These are phyloP conservation scores for Acanthosepion esculentum DNA, from an alignment of 2,888 invertebrate genomes.

Conservation along the genomic window DNA sequence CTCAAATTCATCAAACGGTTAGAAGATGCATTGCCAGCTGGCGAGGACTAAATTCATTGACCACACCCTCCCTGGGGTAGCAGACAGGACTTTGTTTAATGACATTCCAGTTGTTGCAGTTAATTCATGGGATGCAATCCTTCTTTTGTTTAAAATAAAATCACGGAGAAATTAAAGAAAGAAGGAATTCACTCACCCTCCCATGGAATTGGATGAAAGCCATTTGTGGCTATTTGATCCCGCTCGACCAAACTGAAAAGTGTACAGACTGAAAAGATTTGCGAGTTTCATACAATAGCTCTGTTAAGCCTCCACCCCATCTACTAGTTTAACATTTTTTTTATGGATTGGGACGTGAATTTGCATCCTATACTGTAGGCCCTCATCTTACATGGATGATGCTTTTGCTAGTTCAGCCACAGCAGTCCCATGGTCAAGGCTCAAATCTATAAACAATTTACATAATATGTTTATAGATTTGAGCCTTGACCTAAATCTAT, in stretches of 20 bases:
- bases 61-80: neutral
- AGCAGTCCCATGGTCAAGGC: too few species aligned
- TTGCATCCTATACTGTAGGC: too few species aligned
- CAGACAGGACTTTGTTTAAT: neutral
- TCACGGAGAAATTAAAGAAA: neutral
- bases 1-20: conserved; percentile 94
- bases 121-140: neutral
- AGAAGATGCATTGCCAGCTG: conserved; percentile 98
- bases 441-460: too few species aligned
- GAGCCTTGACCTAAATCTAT: too few species aligned
- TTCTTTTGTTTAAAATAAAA: neutral
- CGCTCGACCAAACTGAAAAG: neutral
- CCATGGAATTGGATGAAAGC: neutral
- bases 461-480: too few species aligned
- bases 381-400: too few species aligned
- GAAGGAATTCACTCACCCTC: neutral
- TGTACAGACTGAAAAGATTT: neutral
- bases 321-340: too few species aligned
- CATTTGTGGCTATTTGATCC: neutral
- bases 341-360: too few species aligned
- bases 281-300: neutral
- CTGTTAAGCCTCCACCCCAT: neutral
- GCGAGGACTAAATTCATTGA: conserved; percentile 85
- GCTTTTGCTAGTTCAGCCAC: too few species aligned
- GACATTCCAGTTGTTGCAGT: neutral